Evolutionary conservation across 2,113 vertebrate species (phyloP).

Genomic region (Salvelinus alpinus): DNA sequence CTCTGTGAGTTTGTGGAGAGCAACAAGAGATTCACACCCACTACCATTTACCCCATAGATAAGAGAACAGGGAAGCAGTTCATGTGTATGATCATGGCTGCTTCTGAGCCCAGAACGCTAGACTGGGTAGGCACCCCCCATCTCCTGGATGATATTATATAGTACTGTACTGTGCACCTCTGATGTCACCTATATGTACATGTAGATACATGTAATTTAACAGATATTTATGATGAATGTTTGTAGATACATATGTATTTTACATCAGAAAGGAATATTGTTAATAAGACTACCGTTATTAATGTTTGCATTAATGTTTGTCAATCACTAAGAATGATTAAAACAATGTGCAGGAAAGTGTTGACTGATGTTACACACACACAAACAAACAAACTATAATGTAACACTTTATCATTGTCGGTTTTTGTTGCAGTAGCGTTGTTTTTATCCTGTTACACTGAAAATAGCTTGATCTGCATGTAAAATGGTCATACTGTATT

Average conservation of each 20-base stretch:
- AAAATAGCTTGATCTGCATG: slow-evolving; percentile 63
- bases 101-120: slow-evolving; percentile 91
- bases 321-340: neutral
- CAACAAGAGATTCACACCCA: slow-evolving; percentile 94
- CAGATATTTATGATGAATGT: too few relatives aligned
- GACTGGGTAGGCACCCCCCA: slow-evolving; percentile 95
- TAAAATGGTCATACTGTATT: slow-evolving; percentile 45
- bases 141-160: slow-evolving; percentile 95
- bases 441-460: slow-evolving; percentile 53
- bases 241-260: slow-evolving; percentile 47
- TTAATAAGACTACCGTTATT: neutral
- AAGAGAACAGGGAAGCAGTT: slow-evolving; percentile 95
- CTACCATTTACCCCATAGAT: slow-evolving; percentile 96
- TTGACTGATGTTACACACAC: neutral
- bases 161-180: slow-evolving; percentile 50
- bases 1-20: slow-evolving; percentile 95
- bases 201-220: neutral
- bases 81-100: slow-evolving; percentile 99
- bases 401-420: slow-evolving; percentile 3
- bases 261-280: neutral
- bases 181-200: slow-evolving; percentile 56
- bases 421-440: slow-evolving; percentile 47
- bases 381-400: neutral
- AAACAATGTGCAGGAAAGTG: neutral
- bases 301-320: neutral